phyloP scores from a whole-genome alignment of 2,888 invertebrate genomes.

The Cryptosula pallasiana region DNA sequence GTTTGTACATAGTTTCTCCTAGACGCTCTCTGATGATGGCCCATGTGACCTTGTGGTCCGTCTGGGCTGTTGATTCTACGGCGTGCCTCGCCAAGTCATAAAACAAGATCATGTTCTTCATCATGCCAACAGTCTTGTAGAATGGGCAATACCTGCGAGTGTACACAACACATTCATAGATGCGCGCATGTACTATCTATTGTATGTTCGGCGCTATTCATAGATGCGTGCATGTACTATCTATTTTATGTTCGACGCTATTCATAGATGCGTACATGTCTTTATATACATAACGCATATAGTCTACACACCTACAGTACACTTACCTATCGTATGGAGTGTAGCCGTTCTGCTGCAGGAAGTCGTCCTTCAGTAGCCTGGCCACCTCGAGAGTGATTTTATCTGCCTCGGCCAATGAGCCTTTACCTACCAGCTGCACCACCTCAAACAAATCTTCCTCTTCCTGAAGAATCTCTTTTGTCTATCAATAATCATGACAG shows the following conservation, averaged over 20 bases:
- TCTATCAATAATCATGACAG: too few relatives aligned
- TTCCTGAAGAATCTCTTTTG: conserved; percentile 89
- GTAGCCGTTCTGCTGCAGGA: conserved; percentile 94
- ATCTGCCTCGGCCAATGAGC: conserved; percentile 94
- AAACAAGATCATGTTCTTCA: conserved; percentile 94
- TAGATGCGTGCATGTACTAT: too few relatives aligned
- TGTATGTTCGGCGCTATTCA: too few relatives aligned
- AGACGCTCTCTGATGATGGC: conserved; percentile 93
- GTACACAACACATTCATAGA: not conserved
- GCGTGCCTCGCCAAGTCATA: conserved; percentile 97
- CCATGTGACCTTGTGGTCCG: conserved; percentile 99
- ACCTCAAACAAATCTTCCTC: conserved; percentile 99
- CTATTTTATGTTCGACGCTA: too few relatives aligned
- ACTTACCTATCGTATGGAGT: conserved; percentile 56
- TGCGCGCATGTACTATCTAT: too few relatives aligned
- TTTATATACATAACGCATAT: too few relatives aligned
- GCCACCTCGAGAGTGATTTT: conserved; percentile 99
- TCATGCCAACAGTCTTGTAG: conserved; percentile 99
- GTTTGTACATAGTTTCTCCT: conserved; percentile 88
- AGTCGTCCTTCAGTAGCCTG: conserved; percentile 96
- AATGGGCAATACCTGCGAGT: conserved; percentile 85
- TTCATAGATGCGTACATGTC: too few relatives aligned
- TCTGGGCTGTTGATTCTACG: conserved; percentile 95
- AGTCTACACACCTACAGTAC: too few relatives aligned
- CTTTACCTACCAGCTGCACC: conserved; percentile 98